Conservation (phyloP, 2,113 vertebrate species). For the Oreotragus oreotragus region DNA sequence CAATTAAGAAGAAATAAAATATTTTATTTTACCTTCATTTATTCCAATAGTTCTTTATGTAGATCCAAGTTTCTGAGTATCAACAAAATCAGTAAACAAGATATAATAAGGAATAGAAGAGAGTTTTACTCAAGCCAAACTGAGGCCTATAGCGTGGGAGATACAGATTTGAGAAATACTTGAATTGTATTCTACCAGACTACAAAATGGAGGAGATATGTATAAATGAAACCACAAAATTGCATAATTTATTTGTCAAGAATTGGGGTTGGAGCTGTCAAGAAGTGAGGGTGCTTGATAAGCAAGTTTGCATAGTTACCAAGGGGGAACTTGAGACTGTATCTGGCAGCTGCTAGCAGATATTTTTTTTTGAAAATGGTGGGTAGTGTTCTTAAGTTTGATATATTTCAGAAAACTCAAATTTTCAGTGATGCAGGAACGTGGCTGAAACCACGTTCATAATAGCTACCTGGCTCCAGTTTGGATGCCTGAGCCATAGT, state of each 20-base stretch:
- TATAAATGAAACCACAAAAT: neutral
- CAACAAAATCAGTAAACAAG: neutral
- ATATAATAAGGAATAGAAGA: neutral
- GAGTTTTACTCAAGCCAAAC: neutral
- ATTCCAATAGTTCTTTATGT: neutral
- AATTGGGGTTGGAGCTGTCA: neutral
- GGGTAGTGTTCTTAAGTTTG: neutral
- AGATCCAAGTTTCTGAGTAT: neutral
- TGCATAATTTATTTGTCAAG: neutral
- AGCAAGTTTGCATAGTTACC: neutral
- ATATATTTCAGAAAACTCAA: neutral
- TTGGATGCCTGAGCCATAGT: neutral
- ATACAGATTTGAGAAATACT: neutral
- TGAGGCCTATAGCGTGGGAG: neutral
- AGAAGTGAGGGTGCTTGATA: neutral
- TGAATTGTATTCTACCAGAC: neutral
- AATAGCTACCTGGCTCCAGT: neutral
- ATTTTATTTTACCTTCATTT: neutral
- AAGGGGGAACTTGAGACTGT: neutral
- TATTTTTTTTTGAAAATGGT: neutral
- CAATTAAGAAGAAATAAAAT: neutral
- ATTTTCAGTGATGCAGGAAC: neutral
- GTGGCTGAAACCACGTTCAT: accelerated
- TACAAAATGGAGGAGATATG: neutral
- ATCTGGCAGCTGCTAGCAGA: neutral